These are phyloP conservation scores for Mystacides longicornis DNA, from an alignment of 2,888 invertebrate genomes.

Conservation along the genomic window DNA sequence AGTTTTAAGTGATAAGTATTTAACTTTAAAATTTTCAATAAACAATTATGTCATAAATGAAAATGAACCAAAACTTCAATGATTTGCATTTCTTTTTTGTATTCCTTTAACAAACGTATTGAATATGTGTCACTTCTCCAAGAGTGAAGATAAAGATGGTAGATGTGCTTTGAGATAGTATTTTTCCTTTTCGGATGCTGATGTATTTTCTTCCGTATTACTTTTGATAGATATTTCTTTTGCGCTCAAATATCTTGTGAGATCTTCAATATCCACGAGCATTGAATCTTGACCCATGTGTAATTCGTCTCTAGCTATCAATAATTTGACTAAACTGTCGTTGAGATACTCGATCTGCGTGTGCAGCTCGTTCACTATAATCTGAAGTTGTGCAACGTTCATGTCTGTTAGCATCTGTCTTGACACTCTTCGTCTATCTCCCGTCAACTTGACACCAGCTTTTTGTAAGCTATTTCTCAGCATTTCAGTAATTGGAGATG, in stretches of 20 bases:
- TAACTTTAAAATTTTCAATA: no score
- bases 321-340: conserved; percentile 78
- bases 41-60: no score
- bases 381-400: conserved; percentile 84
- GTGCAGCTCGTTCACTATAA: conserved; percentile 90
- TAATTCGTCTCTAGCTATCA: conserved; percentile 89
- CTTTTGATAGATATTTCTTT: conserved; percentile 20
- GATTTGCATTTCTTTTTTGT: neutral
- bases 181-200: conserved; percentile 6
- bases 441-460: conserved; percentile 76
- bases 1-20: no score
- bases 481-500: conserved; percentile 82
- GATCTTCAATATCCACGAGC: conserved; percentile 94
- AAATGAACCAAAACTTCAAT: no score
- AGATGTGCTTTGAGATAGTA: conserved; percentile 11
- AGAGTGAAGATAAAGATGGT: conserved; percentile 15
- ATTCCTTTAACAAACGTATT: neutral
- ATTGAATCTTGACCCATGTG: conserved; percentile 98
- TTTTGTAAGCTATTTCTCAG: conserved; percentile 71
- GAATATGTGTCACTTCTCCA: conserved; percentile 20
- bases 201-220: conserved; percentile 9
- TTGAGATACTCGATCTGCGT: conserved; percentile 90
- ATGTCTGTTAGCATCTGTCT: conserved; percentile 83
- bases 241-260: conserved; percentile 69
- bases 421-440: conserved; percentile 75